These are phyloP conservation scores for Ctenomys sociabilis DNA, from an alignment of 2,113 vertebrate genomes.

Conservation along the genomic window DNA sequence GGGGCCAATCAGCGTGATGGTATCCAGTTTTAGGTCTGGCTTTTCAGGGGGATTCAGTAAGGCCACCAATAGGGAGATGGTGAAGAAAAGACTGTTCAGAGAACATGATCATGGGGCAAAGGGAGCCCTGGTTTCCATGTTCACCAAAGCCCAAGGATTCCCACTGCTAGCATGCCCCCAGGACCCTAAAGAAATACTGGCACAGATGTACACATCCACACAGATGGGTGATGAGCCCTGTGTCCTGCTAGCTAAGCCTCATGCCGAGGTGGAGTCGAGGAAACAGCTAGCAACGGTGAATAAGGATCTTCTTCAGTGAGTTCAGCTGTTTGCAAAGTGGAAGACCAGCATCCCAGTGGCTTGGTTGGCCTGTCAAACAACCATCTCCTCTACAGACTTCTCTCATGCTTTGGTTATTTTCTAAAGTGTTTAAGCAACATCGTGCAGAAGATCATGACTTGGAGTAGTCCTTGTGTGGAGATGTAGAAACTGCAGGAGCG, in stretches of 20 bases:
- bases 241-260: constrained; percentile 87
- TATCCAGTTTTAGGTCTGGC: constrained; percentile 94
- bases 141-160: constrained; percentile 96
- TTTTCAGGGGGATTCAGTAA: constrained; percentile 94
- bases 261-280: constrained; percentile 95
- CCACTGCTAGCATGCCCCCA: constrained; percentile 98
- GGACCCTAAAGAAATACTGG: constrained; percentile 88
- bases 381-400: constrained; percentile 98
- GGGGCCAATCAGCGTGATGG: constrained; percentile 98
- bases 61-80: constrained; percentile 88
- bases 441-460: not conserved
- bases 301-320: not conserved
- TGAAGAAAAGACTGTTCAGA: not conserved
- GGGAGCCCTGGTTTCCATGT: constrained; percentile 85
- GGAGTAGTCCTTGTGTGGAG: not conserved
- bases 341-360: not conserved
- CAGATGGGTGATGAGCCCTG: too few relatives aligned
- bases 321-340: not conserved
- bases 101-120: not conserved
- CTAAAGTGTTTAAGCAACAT: constrained; percentile 93
- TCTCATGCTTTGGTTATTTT: constrained; percentile 96
- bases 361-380: constrained; percentile 56
- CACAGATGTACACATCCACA: not conserved
- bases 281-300: constrained; percentile 93
- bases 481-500: not conserved